Percentiles rank a stretch among this genome's conserved stretches.
Conservation (phyloP, 2,797 vertebrate species). For the Xenopus petersii region DNA sequence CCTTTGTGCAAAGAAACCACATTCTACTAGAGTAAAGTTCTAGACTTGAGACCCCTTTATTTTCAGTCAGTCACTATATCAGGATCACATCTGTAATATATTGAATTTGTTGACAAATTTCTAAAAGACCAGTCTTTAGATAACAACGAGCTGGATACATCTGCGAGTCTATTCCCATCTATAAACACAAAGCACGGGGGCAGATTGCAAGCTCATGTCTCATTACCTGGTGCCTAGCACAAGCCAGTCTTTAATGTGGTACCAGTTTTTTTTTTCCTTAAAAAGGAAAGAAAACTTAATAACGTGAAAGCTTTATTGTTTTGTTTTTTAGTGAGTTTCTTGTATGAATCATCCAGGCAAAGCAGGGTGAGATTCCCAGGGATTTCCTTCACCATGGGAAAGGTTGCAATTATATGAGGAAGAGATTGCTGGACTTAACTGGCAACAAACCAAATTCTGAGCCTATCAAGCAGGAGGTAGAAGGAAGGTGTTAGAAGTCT, state of each 20-base stretch:
- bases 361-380: conserved; percentile 68
- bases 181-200: no score
- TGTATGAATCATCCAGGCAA: conserved; percentile 62
- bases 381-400: conserved; percentile 84
- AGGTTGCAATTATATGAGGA: conserved; percentile 75
- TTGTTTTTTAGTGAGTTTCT: conserved; percentile 67
- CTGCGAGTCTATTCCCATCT: no score
- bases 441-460: conserved; percentile 65
- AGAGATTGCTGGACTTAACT: conserved; percentile 61
- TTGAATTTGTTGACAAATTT: no score
- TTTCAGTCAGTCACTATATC: no score
- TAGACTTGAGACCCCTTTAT: no score
- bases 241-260: conserved; percentile 75
- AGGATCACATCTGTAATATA: no score
- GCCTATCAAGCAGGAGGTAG: conserved; percentile 67
- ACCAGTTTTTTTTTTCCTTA: conserved; percentile 66
- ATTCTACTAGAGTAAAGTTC: no score
- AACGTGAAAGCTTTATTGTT: conserved; percentile 85
- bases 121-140: no score
- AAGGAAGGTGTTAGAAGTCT: conserved; percentile 67
- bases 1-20: no score
- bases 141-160: no score
- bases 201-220: conserved; percentile 38
- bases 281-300: conserved; percentile 81
- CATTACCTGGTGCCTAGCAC: conserved; percentile 80